Evolutionary conservation across 2,888 invertebrate species (phyloP), one percentile per base, ranked within the genome.

Genomic region (Mesorhabditis spiculigera): DNA sequence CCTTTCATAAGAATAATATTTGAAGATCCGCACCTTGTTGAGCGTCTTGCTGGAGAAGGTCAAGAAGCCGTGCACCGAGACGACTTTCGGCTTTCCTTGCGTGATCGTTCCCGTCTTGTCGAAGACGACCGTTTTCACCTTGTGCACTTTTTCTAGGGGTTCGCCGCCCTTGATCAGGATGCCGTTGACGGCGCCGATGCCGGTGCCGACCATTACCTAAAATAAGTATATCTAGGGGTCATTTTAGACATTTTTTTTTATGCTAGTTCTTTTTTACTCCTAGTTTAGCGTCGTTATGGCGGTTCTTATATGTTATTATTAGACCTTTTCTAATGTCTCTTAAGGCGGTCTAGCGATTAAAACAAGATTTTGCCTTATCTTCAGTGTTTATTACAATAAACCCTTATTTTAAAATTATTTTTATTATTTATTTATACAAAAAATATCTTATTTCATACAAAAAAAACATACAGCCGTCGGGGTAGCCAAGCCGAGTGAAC

Each of bases 101-200:
- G 97, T 98, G 4, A 98, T 92, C 0, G 97, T 98, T 13, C 98
- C 98, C 0, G 98, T 99, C 88, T 99, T 99, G 87, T 99, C 98
- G 87, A 99, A 97, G 70, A 98, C 93, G 10, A 98, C 91, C 3
- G 92, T 93, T 83, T 44, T 50, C 75, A 93, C 93, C 90, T 96
- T 96, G 84, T 97, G 96, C 0, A 96, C 95, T 85, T 93, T 94
- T 87, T 99, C 98, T 69, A 99, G 87, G 0, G 97, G 93, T 81
- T 95, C 96, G 0, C 98, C 98, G 0, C 98, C 97, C 87, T 99
- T 99, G 71, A 99, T 93, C 4, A 99, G 90, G 75, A 99, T 93
- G 0, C 98, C 98, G 86, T 95, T 93, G 6, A 90, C 88, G 0
- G 98, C 98, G 0, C 98, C 98, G 0, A 97, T 94, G 0, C 98